Conservation (phyloP, 2,113 vertebrate species). For the Nycticebus coucang region DNA sequence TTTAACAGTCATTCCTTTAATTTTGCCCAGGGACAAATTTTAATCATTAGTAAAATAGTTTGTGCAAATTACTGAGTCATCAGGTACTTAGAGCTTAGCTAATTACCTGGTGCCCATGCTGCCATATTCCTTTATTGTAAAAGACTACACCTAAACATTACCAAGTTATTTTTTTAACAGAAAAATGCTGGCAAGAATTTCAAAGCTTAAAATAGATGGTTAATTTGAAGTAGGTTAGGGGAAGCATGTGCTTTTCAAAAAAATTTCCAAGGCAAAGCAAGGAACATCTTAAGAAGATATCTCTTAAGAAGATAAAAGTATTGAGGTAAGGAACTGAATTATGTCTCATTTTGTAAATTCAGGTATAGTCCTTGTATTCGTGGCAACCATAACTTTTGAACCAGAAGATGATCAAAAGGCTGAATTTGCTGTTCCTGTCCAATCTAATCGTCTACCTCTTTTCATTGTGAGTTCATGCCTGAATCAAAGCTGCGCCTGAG, state of each 20-base stretch:
- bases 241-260: background rate
- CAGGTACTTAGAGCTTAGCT: background rate
- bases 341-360: background rate
- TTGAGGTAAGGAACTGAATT: constrained; percentile 4
- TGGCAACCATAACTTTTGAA: constrained; percentile 21
- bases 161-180: background rate
- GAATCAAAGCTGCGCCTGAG: background rate
- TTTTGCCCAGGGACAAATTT: background rate
- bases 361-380: background rate
- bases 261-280: background rate
- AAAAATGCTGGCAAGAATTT: constrained; percentile 1
- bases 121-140: background rate
- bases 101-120: background rate
- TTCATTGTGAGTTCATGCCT: background rate
- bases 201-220: background rate
- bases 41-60: constrained; percentile 12
- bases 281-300: background rate
- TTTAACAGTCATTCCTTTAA: background rate
- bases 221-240: background rate
- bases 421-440: background rate
- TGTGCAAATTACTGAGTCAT: background rate
- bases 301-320: background rate
- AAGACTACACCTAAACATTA: background rate
- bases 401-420: background rate
- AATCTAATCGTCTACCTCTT: background rate